Evolutionary conservation across 2,797 vertebrate species (phyloP).

Genomic region (Calcarius lapponicus): DNA sequence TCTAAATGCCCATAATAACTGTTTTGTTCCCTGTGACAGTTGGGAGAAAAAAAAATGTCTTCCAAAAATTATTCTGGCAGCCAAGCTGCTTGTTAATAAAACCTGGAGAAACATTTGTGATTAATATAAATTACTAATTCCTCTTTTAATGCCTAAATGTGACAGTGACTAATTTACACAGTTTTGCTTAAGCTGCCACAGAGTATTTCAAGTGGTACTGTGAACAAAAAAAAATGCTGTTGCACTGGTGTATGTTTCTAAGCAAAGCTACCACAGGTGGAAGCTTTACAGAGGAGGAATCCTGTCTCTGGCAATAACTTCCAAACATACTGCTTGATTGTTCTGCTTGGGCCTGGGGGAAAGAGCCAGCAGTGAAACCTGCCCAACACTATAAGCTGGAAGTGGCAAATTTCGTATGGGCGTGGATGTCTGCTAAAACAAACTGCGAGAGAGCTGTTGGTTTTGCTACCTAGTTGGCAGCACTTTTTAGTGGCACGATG

Average conservation of each 20-base stretch:
- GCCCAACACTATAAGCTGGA: not conserved
- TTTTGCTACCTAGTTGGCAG: not conserved
- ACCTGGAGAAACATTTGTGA: constrained; percentile 77
- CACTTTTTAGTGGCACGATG: not conserved
- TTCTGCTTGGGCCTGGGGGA: rapidly evolving
- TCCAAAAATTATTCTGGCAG: constrained; percentile 77
- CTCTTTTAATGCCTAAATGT: constrained; percentile 72
- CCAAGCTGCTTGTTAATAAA: constrained; percentile 76
- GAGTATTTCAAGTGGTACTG: constrained; percentile 32
- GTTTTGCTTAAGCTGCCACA: constrained; percentile 21
- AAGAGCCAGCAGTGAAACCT: not conserved
- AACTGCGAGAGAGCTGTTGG: not conserved
- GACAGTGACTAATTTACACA: constrained; percentile 70
- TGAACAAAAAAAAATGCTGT: not conserved
- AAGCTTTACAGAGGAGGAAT: not conserved
- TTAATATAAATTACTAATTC: constrained; percentile 81
- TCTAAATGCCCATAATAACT: constrained; percentile 80
- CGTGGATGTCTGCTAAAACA: constrained; percentile 14
- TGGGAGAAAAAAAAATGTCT: constrained; percentile 63
- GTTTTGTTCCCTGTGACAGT: constrained; percentile 75
- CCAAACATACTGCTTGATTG: not conserved
- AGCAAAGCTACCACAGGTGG: not conserved
- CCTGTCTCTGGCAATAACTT: not conserved
- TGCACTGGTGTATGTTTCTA: not conserved
- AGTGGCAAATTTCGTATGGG: not conserved